These are phyloP conservation scores for Tricholauxania praeusta DNA, from an alignment of 2,888 invertebrate genomes.

Conservation along the genomic window DNA sequence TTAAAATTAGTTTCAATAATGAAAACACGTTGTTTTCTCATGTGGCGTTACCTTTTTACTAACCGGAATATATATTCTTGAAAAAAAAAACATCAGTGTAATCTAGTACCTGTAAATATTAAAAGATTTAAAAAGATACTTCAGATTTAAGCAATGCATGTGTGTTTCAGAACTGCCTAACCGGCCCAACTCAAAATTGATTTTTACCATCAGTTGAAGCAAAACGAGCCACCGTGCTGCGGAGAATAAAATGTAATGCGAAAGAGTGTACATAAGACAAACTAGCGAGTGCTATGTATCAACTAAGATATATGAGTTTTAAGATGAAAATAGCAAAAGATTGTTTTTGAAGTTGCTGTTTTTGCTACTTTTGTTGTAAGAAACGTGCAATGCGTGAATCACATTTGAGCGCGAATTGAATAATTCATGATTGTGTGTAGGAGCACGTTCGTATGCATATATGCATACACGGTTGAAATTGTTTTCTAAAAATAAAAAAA, in stretches of 20 bases:
- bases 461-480: neutral
- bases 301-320: neutral
- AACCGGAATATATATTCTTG: no score
- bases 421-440: slow-evolving; percentile 22
- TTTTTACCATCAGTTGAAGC: neutral
- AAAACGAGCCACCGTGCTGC: neutral
- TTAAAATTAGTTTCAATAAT: no score
- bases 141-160: no score
- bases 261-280: neutral
- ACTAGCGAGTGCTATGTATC: neutral
- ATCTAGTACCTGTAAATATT: no score
- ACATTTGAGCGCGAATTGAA: slow-evolving; percentile 25
- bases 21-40: no score
- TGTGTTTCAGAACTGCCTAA: neutral
- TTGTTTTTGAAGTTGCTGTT: neutral
- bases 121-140: no score
- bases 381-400: slow-evolving; percentile 19
- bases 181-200: slow-evolving; percentile 2
- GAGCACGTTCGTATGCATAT: neutral
- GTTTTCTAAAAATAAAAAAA: no score
- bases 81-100: no score
- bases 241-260: neutral
- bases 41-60: no score
- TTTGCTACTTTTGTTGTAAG: neutral
- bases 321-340: neutral